Base-by-base conservation (phyloP, 2,888 invertebrate species). In the Marasmarcha lunaedactyla region DNA sequence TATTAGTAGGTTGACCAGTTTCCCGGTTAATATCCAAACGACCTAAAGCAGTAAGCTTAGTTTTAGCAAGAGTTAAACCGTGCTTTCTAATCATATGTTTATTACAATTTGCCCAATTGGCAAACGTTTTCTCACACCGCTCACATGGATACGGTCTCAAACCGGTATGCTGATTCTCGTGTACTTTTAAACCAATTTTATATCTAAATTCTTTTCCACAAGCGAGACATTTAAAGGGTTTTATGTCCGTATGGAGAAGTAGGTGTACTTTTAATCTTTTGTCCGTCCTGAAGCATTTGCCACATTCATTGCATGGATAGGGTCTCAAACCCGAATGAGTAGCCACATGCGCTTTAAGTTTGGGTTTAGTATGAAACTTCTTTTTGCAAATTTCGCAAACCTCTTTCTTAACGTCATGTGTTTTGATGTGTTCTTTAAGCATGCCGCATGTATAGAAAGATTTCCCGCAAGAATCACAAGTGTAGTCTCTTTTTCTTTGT, bases 241-340 rank as follows among this genome's bases (percentile, higher is more conserved):
- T 88, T 14, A 85, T 88, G 2, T 90, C 89, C 0, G 89, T 89
- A 51, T 90, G 90, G 26, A 88, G 88, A 37, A 89, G 74, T 48
- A 85, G 84, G 56, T 90, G 90, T 40, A 88, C 87, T 37, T 85
- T 77, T 39, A 90, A 64, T 4, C 57, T 54, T 7, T 48, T 49
- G 11, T 54, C 47, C 1, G 54, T 41, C 9, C 54, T 45, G 35
- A 61, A 63, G 2, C 45, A 41, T n/a, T 52, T 48, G 0, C 54
- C 57, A 12, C 64, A 63, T 15, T 55, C 49, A 1, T 57, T 43
- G 34, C 63, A 64, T 1, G 48, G 30, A 33, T 52, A 56, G 0
- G 56, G 59, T 30, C 54, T 52, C 0, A 40, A 39, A 1, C 40
- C 45, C 4, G 49, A 44, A 35, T 63, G 60, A 0, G 53, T 53